These are phyloP conservation scores for Procambarus virginalis DNA, from an alignment of 1,140 invertebrate genomes.

Conservation along the genomic window DNA sequence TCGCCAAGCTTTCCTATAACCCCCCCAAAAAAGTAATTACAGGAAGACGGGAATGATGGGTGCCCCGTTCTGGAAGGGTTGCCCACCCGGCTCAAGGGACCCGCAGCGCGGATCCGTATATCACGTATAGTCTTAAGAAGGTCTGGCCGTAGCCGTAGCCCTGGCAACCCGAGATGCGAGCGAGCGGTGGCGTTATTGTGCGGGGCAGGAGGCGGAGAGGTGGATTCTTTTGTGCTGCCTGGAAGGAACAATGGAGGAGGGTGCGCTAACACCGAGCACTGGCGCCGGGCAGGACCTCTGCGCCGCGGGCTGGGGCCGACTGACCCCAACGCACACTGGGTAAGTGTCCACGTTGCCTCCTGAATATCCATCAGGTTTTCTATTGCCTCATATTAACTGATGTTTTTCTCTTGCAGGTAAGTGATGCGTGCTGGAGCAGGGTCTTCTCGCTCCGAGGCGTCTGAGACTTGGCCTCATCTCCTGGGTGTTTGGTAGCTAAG, in stretches of 20 bases:
- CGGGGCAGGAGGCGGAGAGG: neutral
- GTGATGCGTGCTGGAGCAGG: neutral
- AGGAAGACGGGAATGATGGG: too few species aligned
- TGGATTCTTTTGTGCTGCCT: neutral
- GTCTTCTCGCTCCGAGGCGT: neutral
- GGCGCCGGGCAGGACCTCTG: neutral
- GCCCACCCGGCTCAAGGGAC: too few species aligned
- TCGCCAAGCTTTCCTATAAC: neutral
- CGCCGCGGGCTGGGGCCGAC: neutral
- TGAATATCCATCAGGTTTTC: too few species aligned
- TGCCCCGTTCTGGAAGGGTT: too few species aligned
- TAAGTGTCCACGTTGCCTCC: too few species aligned
- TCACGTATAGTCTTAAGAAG: neutral
- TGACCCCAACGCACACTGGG: neutral
- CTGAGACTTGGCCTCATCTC: neutral
- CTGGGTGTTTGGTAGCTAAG: too few species aligned
- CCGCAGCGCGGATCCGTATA: neutral
- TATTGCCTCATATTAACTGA: too few species aligned
- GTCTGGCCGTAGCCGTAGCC: neutral
- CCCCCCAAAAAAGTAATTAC: too few species aligned
- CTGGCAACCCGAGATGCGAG: neutral
- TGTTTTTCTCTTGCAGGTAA: constrained; percentile 8
- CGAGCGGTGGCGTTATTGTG: neutral
- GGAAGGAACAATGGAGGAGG: neutral
- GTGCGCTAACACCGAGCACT: neutral